phyloP scores from a whole-genome alignment of 2,113 vertebrate genomes.

The Spermophilus dauricus region DNA sequence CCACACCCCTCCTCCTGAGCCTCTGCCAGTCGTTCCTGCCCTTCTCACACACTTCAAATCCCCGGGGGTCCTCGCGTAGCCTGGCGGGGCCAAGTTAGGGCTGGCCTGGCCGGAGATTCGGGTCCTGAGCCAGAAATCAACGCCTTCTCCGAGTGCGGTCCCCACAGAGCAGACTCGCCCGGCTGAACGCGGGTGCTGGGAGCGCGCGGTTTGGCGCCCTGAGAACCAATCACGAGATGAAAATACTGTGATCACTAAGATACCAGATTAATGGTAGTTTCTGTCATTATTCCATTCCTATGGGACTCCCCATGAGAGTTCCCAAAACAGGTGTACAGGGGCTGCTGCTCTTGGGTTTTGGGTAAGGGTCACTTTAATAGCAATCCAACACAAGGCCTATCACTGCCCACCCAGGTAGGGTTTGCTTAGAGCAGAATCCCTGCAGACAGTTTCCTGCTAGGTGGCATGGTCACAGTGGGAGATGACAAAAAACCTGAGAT shows the following conservation, averaged over 20 bases:
- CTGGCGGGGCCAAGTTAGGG: conserved; percentile 75
- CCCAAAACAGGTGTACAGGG: neutral
- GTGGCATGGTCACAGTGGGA: conserved; percentile 2
- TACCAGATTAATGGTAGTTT: neutral
- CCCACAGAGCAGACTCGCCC: conserved; percentile 44
- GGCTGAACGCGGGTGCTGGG: neutral
- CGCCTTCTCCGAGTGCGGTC: conserved; percentile 30
- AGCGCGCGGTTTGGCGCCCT: neutral
- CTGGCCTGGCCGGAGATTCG: conserved; percentile 53
- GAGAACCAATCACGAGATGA: neutral
- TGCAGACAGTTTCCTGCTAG: neutral
- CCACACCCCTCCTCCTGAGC: conserved; percentile 80
- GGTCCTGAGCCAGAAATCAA: conserved; percentile 58
- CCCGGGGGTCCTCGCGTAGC: conserved; percentile 62
- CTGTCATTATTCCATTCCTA: neutral
- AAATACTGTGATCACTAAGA: neutral
- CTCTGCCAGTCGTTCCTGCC: conserved; percentile 39
- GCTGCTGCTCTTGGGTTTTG: neutral
- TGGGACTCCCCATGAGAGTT: neutral
- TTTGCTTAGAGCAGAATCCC: conserved; percentile 20
- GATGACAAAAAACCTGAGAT: neutral
- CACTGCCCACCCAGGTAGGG: neutral
- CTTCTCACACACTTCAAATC: conserved; percentile 78
- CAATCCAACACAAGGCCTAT: neutral
- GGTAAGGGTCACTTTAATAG: neutral